These are phyloP conservation scores for Paracyclopina nana DNA, from an alignment of 1,140 invertebrate species.

Conservation along the genomic window DNA sequence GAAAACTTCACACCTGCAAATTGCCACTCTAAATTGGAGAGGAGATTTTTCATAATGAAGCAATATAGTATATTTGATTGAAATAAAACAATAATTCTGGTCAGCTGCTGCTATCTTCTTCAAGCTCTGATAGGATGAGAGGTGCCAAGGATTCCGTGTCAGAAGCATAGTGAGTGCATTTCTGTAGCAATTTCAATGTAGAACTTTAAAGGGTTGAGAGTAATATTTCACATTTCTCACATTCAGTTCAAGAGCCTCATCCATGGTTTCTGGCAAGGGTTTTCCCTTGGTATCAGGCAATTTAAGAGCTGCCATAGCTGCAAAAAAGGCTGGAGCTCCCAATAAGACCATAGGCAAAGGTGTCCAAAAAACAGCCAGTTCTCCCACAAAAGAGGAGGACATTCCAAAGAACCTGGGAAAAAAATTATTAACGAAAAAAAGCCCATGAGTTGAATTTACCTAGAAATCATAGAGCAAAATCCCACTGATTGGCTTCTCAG, in stretches of 20 bases:
- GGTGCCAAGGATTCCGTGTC: too few species aligned
- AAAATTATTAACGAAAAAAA: background rate
- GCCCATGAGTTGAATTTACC: background rate
- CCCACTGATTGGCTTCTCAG: conserved; percentile 26
- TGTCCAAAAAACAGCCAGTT: background rate
- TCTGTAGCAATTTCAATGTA: too few species aligned
- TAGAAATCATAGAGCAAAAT: background rate
- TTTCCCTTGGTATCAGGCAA: conserved; percentile 2
- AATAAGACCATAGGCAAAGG: conserved; percentile 1
- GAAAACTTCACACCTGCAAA: too few species aligned
- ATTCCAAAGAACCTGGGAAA: background rate
- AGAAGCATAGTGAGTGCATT: too few species aligned
- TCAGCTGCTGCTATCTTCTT: too few species aligned
- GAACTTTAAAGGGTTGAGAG: background rate
- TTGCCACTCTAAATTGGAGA: too few species aligned
- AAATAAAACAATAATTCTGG: too few species aligned
- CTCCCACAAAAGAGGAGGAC: background rate
- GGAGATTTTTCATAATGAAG: too few species aligned
- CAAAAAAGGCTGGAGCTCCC: background rate
- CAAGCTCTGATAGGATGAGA: too few species aligned
- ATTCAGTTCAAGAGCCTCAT: background rate
- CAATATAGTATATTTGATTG: too few species aligned
- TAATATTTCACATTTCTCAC: background rate
- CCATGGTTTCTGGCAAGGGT: background rate
- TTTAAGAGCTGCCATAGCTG: background rate